Percentiles rank a stretch among this genome's conserved stretches.
Conservation (phyloP, 2,113 vertebrate species). For the Condylura cristata region DNA sequence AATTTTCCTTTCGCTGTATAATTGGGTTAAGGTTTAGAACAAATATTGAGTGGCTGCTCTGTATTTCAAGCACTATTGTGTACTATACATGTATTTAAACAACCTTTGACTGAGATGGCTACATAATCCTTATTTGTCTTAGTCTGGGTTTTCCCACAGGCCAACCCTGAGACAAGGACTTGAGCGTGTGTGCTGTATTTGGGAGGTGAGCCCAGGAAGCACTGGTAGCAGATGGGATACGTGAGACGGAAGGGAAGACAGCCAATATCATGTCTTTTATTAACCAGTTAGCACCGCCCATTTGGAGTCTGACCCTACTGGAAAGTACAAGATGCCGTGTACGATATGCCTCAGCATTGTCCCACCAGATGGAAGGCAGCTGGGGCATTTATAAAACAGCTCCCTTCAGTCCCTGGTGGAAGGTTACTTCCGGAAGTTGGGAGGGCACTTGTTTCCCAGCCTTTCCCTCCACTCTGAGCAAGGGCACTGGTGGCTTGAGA, state of each 20-base stretch:
- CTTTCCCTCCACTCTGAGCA: background rate
- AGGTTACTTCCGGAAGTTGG: too few relatives aligned
- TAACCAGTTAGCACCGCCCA: background rate
- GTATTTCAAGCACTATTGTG: background rate
- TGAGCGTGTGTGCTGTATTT: background rate
- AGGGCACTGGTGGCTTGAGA: background rate
- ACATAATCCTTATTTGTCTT: background rate
- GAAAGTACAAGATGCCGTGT: background rate
- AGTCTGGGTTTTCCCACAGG: slow-evolving; percentile 5
- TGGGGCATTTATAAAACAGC: background rate
- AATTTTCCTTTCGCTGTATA: background rate
- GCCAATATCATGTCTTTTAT: background rate
- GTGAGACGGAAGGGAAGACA: background rate
- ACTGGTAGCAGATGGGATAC: too few relatives aligned
- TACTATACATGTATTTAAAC: background rate
- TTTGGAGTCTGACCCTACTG: background rate
- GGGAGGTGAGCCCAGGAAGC: background rate
- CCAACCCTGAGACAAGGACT: background rate
- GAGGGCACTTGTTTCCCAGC: background rate
- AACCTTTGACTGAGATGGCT: background rate
- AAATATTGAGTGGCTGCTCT: background rate
- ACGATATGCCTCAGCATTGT: background rate
- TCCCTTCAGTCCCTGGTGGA: background rate
- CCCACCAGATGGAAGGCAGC: background rate
- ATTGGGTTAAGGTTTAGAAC: background rate